These are phyloP conservation scores for Caradrina clavipalpis DNA, from an alignment of 2,888 invertebrate species.

Conservation along the genomic window DNA sequence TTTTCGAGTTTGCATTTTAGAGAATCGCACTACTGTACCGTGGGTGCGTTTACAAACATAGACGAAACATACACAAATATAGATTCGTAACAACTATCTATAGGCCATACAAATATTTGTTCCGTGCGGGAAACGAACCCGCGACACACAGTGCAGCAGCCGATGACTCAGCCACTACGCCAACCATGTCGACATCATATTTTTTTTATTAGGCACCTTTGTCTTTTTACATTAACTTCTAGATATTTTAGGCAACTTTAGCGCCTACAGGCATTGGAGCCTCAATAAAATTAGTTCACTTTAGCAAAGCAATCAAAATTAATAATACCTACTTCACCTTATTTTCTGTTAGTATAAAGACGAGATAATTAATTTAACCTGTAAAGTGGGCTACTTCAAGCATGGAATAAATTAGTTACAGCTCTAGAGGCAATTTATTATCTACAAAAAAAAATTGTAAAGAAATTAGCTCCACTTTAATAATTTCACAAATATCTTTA, in stretches of 20 bases:
- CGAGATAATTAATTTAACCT: conserved; percentile 42
- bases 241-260: background rate
- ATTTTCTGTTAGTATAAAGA: conserved; percentile 35
- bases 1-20: too few relatives aligned
- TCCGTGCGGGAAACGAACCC: too few relatives aligned
- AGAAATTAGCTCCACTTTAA: conserved; percentile 19
- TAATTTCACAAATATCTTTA: conserved; percentile 19
- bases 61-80: too few relatives aligned
- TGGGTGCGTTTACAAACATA: too few relatives aligned
- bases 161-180: too few relatives aligned
- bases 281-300: conserved; percentile 29
- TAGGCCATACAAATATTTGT: too few relatives aligned
- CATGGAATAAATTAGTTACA: conserved; percentile 41
- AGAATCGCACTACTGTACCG: too few relatives aligned
- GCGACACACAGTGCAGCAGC: too few relatives aligned
- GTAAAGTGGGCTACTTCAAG: conserved; percentile 34
- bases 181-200: too few relatives aligned
- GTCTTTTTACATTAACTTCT: background rate
- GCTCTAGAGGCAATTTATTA: conserved; percentile 25
- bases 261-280: conserved; percentile 3
- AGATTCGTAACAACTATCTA: too few relatives aligned
- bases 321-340: conserved; percentile 31
- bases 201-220: too few relatives aligned
- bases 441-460: conserved; percentile 18
- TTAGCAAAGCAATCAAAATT: conserved; percentile 28